Evolutionary conservation across 1,140 invertebrate genomes (phyloP), one percentile per base, ranked within the genome.

Genomic region (Thaumatotibia leucotreta): DNA sequence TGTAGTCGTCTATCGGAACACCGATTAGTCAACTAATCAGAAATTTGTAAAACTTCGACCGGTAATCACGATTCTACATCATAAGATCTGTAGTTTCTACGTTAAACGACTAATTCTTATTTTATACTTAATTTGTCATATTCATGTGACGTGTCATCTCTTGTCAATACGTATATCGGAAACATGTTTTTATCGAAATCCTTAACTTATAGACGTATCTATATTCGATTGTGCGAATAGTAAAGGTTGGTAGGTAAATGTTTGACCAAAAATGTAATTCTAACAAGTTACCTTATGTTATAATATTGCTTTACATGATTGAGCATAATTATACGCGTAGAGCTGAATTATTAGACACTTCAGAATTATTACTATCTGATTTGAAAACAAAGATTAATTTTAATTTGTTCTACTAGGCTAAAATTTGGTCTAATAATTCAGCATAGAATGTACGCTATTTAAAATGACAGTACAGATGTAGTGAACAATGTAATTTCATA

Each of bases 211-310:
- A 58, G 27, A 58, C 27, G 23, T 14, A 11, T 52, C 23, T 52
- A 52, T 31, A 58, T 6, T 54, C 17, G 50, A 54, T 58, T 58
- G 52, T 58, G 52, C 52, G 27, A 58, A 24, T 24, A 14, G 52
- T 58, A 27, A 0, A 58, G n/a, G 29, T n/a, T n/a, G 27, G 52
- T 31, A 29, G n/a, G 4, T 14, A 2, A 14, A 29, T 27, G n/a
- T 54, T 24, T 24, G 50, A 58, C 52, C 29, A 10, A 45, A 17
- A 9, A 4, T 39, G 17, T 50, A 50, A 27, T 52, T 52, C 5
- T 27, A 58, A 58, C 52, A 24, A 58, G 52, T 58, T 27, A 58
- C 27, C 52, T 58, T 58, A 58, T 8, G n/a, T 52, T 54, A 54
- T 20, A 54, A 29, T 58, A 58, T 58, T 58, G 52, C 52, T 58